Conservation (phyloP, 1,140 invertebrate species). For the Carposina sasakii region DNA sequence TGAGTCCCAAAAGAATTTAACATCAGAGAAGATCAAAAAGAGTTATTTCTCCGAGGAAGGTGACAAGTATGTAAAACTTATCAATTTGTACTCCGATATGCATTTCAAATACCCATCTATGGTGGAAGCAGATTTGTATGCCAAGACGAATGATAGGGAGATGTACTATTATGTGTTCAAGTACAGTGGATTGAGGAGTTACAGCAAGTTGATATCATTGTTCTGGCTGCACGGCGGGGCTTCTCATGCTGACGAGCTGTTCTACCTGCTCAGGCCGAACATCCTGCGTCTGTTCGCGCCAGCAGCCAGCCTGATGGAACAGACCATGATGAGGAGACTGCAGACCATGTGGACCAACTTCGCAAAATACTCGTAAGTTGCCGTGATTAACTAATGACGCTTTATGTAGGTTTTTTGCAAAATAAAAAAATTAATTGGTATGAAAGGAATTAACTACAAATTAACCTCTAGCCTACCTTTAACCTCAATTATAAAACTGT, state of each 20-base stretch:
- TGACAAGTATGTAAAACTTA: constrained; percentile 47
- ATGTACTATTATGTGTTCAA: constrained; percentile 61
- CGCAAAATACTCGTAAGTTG: constrained; percentile 55
- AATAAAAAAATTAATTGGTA: no score
- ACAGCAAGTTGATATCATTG: constrained; percentile 48
- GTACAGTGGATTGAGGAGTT: constrained; percentile 51
- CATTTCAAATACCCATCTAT: constrained; percentile 57
- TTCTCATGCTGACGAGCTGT: constrained; percentile 57
- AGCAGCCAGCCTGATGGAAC: constrained; percentile 41
- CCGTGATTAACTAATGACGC: no score
- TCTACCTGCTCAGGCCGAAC: constrained; percentile 58
- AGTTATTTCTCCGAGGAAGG: constrained; percentile 49
- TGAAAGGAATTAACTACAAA: no score
- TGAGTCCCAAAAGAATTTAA: constrained; percentile 36
- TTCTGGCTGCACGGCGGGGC: constrained; percentile 37
- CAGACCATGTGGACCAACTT: constrained; percentile 62
- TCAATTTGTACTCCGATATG: constrained; percentile 55
- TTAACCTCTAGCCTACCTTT: no score
- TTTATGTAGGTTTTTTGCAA: no score
- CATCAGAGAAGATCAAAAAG: constrained; percentile 29
- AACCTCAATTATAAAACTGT: no score
- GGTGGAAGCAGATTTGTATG: constrained; percentile 45
- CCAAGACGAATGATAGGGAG: constrained; percentile 42
- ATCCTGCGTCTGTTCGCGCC: constrained; percentile 48
- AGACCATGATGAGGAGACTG: constrained; percentile 46